phyloP scores from a whole-genome alignment of 2,888 invertebrate species.

The Zygogramma bicolorata region DNA sequence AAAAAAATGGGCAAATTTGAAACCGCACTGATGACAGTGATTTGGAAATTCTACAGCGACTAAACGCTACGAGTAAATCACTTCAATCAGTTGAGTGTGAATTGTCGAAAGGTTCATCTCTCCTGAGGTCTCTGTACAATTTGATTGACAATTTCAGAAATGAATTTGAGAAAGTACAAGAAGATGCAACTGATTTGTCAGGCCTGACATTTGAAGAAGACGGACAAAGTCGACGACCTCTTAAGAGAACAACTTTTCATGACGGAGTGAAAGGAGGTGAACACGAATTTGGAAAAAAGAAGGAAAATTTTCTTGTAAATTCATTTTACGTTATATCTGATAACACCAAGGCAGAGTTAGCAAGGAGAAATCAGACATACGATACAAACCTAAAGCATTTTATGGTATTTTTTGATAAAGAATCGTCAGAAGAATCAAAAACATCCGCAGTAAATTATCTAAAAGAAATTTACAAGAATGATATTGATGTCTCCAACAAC shows the following conservation, averaged over 20 bases:
- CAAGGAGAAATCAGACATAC: neutral
- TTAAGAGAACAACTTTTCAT: no score
- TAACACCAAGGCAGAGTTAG: constrained; percentile 3
- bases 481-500: neutral
- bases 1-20: neutral
- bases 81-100: constrained; percentile 9
- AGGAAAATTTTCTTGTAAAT: neutral
- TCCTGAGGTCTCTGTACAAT: neutral
- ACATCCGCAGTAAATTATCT: neutral
- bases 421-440: no score
- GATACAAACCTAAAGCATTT: neutral
- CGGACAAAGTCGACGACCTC: neutral
- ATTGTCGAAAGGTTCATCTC: neutral
- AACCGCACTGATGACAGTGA: constrained; percentile 8
- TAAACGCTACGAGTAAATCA: constrained; percentile 4
- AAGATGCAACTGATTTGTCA: neutral
- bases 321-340: constrained; percentile 5
- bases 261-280: neutral
- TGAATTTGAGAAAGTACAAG: neutral
- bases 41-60: constrained; percentile 2
- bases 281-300: neutral
- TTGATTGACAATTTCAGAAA: constrained; percentile 2
- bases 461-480: neutral
- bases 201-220: neutral
- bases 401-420: neutral